These are phyloP conservation scores for Tokudaia muenninki DNA, from an alignment of 2,797 vertebrate genomes.

Conservation along the genomic window DNA sequence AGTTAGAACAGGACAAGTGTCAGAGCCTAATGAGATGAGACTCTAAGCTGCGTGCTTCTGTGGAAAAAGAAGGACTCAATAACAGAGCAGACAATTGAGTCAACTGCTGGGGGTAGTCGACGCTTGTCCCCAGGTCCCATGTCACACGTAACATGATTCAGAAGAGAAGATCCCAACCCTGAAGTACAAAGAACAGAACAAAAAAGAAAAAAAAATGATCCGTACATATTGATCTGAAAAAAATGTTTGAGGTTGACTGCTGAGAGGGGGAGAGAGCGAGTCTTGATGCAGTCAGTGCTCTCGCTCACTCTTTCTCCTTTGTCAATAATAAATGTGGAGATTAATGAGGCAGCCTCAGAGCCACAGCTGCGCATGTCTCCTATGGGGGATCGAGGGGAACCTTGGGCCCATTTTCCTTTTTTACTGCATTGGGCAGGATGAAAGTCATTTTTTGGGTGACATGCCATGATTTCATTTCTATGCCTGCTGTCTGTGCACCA, in stretches of 20 bases:
- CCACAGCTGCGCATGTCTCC: not conserved
- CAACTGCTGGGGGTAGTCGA: no score
- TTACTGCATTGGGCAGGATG: not conserved
- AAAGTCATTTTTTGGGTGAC: not conserved
- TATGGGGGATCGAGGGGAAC: not conserved
- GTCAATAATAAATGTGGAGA: not conserved
- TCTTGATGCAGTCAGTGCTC: fast-evolving
- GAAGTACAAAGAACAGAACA: not conserved
- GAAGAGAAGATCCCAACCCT: not conserved
- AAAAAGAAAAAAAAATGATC: not conserved
- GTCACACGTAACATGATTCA: not conserved
- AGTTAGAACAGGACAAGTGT: not conserved
- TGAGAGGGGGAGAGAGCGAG: not conserved
- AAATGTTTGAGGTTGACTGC: not conserved
- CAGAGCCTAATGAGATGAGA: not conserved
- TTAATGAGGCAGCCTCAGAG: not conserved
- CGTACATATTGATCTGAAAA: not conserved
- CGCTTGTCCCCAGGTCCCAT: not conserved
- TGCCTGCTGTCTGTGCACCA: no score
- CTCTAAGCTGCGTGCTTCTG: not conserved
- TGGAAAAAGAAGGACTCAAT: not conserved
- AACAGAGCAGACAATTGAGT: not conserved
- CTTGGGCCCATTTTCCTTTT: not conserved
- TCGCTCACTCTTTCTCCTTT: not conserved
- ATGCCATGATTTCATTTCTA: not conserved